Base-by-base conservation (phyloP, 2,888 invertebrate genomes). In the Amiota mariae region DNA sequence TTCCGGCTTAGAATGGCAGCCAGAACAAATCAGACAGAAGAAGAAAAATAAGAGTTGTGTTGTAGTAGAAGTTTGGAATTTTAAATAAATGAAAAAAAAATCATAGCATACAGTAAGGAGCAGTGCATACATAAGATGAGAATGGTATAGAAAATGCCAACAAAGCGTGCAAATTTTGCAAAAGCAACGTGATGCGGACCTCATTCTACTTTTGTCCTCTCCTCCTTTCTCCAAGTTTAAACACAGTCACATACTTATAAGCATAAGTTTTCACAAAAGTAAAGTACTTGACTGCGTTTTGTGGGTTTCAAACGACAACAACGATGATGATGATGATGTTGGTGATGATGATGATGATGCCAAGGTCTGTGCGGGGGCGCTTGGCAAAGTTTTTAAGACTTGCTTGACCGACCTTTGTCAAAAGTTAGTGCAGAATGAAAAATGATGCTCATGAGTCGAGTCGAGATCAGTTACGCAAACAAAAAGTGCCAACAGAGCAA, bases 341-440 rank as follows among this genome's bases (percentile, higher is more conserved):
- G 36, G 8, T 36, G 36, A 36, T 36, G 36, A 2, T 36, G 36
- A 36, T 36, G 36, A 36, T 4, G 36, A 36, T 36, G 36, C 8
- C 36, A 36, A 36, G 36, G 36, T 57, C 0, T 57, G 20, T 82
- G 86, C 85, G 82, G 82, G 84, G 82, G 82, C 84, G 85, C 82
- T 80, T 82, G 82, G 85, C 83, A 83, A 83, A 83, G 85, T 83
- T 83, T 84, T 84, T 84, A 86, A 85, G 84, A 86, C 86, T 85
- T 82, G 84, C 86, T 84, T 85, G 86, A 84, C 84, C 84, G 84
- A 84, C 84, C 84, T 84, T 86, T 84, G 86, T 84, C 84, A 84
- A 85, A 84, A 84, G 84, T 84, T 84, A 76, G 85, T 83, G 81
- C 86, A 36, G 83, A 85, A 84, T 86, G 84, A 84, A 86, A 84